These are phyloP conservation scores for Xiphophorus birchmanni DNA, from an alignment of 2,797 vertebrate species.

Conservation along the genomic window DNA sequence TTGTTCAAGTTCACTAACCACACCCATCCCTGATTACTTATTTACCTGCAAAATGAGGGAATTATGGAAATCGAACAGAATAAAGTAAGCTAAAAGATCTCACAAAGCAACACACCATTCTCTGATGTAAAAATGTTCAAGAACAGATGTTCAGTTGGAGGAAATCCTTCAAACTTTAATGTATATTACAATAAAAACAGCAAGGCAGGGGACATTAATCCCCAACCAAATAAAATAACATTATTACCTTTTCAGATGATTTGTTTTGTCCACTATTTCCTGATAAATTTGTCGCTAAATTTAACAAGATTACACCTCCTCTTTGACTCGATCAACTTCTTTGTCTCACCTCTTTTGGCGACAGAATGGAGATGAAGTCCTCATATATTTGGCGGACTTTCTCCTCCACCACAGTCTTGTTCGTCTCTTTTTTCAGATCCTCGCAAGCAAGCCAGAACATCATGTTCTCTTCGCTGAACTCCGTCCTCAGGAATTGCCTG, in stretches of 20 bases:
- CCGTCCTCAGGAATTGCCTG: constrained; percentile 92
- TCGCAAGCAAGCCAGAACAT: constrained; percentile 99
- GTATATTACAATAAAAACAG: not conserved
- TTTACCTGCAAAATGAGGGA: not conserved
- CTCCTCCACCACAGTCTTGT: constrained; percentile 90
- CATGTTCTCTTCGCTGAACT: constrained; percentile 99
- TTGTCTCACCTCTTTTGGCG: constrained; percentile 92
- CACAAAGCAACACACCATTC: not conserved
- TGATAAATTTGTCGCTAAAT: not conserved
- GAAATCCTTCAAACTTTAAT: not conserved
- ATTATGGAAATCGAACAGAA: not conserved
- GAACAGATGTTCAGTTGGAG: not conserved
- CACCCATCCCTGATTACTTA: not conserved
- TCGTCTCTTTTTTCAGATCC: constrained; percentile 94
- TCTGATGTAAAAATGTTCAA: not conserved
- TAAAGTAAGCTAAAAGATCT: not conserved
- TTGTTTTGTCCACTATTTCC: not conserved
- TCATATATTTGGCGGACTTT: constrained; percentile 96
- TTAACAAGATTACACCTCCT: not conserved
- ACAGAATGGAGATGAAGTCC: constrained; percentile 97
- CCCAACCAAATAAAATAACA: not conserved
- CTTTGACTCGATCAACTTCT: not conserved
- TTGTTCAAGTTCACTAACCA: not conserved
- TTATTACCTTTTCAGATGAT: not conserved
- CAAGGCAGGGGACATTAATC: not conserved